Conservation (phyloP, 2,888 invertebrate genomes). For the Trissolcus japonicus region DNA sequence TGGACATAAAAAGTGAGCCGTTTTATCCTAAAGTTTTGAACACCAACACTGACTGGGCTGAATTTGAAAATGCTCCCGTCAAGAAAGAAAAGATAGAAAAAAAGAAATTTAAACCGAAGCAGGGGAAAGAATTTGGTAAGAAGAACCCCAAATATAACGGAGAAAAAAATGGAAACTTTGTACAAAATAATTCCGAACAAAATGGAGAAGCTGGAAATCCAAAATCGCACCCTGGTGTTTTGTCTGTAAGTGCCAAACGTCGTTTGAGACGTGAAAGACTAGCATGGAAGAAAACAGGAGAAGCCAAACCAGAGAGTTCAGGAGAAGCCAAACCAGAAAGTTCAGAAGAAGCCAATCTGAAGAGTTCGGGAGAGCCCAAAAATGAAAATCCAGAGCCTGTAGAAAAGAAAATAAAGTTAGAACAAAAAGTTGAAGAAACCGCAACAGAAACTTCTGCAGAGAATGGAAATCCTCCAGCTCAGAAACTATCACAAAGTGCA, state of each 20-base stretch:
- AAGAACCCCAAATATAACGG: neutral
- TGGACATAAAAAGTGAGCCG: slow-evolving; percentile 73
- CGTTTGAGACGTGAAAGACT: neutral
- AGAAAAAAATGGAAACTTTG: neutral
- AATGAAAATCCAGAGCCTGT: slow-evolving; percentile 28
- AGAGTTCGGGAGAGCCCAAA: neutral
- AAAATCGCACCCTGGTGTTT: neutral
- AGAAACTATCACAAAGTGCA: slow-evolving; percentile 10
- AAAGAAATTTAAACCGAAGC: slow-evolving; percentile 1
- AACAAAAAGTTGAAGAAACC: neutral
- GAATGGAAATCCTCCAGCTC: neutral
- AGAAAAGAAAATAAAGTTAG: slow-evolving; percentile 3
- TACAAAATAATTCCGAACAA: neutral
- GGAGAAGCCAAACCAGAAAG: neutral
- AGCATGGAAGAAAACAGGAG: neutral
- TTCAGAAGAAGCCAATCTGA: neutral
- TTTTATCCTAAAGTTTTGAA: slow-evolving; percentile 58
- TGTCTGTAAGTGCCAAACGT: neutral
- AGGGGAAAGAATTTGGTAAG: neutral
- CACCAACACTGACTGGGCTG: slow-evolving; percentile 68
- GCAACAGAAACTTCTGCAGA: neutral
- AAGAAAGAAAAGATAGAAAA: slow-evolving; percentile 1
- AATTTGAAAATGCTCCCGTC: slow-evolving; percentile 64
- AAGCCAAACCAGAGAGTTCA: neutral
- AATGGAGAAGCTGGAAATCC: neutral